A percentile compares a stretch with the other conserved stretches of the same genome.
These are phyloP conservation scores for Psittacara wagleri DNA, from an alignment of 2,113 vertebrate species.

Conservation along the genomic window DNA sequence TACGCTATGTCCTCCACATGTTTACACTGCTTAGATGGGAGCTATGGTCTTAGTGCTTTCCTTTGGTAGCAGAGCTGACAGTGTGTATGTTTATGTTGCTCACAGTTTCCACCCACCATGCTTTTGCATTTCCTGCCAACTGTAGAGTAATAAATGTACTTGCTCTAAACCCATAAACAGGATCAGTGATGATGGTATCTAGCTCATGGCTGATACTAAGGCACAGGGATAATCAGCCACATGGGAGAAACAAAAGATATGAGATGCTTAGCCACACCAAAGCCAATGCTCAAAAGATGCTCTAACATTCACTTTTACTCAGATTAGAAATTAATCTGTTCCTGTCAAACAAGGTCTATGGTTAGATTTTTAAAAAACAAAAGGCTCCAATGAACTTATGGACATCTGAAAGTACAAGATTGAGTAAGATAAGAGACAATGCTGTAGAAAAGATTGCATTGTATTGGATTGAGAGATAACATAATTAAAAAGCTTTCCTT, in stretches of 20 bases:
- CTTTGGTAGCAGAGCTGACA: neutral
- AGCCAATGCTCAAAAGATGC: neutral
- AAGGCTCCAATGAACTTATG: neutral
- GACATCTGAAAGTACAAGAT: neutral
- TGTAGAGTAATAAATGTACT: neutral
- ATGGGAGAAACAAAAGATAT: neutral
- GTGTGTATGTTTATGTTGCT: neutral
- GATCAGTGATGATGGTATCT: neutral
- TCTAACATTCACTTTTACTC: neutral
- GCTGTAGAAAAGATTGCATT: neutral
- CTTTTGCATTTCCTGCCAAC: neutral
- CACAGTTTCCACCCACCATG: neutral
- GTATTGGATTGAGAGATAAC: neutral
- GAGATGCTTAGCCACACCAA: neutral
- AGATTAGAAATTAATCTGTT: accelerated
- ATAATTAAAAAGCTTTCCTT: neutral
- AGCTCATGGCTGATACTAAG: accelerated
- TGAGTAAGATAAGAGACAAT: neutral
- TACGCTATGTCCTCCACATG: accelerated
- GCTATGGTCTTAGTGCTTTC: neutral
- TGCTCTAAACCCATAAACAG: neutral
- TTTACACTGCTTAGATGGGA: neutral
- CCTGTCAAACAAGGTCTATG: neutral
- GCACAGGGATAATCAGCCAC: neutral
- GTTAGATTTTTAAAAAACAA: neutral